Conservation (phyloP, 2,797 vertebrate species). For the Atherinosoma microstoma region DNA sequence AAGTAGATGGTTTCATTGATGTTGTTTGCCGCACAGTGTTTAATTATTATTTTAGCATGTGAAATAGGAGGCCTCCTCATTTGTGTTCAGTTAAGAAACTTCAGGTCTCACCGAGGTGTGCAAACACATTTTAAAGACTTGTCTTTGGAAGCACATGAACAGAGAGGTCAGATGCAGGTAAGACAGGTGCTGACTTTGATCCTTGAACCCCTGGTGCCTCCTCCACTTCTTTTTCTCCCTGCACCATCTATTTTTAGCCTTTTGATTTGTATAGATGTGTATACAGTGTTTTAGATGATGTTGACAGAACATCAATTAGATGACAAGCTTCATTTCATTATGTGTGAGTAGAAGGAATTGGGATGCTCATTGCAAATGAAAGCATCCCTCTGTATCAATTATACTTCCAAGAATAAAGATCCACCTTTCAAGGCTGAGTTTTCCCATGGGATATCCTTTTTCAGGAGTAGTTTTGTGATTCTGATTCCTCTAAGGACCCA, state of each 20-base stretch:
- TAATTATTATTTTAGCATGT: slow-evolving; percentile 48
- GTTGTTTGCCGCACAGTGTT: slow-evolving; percentile 11
- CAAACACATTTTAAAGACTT: slow-evolving; percentile 38
- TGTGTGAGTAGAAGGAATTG: slow-evolving; percentile 5
- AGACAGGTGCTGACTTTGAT: slow-evolving; percentile 59
- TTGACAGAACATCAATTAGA: slow-evolving; percentile 49
- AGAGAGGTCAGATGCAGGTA: slow-evolving; percentile 44
- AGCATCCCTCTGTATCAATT: slow-evolving; percentile 22
- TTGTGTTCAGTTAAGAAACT: slow-evolving; percentile 38
- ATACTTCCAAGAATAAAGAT: slow-evolving; percentile 33
- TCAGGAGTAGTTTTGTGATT: slow-evolving; percentile 25
- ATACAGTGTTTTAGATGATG: slow-evolving; percentile 3
- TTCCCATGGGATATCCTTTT: slow-evolving; percentile 28
- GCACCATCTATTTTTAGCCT: slow-evolving; percentile 60
- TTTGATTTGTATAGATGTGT: slow-evolving; percentile 53
- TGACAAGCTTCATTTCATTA: slow-evolving; percentile 41
- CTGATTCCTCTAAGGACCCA: slow-evolving; percentile 20
- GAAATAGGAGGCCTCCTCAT: slow-evolving; percentile 15
- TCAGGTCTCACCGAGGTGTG: slow-evolving; percentile 29
- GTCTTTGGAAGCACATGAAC: slow-evolving; percentile 48
- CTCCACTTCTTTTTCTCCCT: slow-evolving; percentile 62
- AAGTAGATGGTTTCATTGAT: slow-evolving; percentile 28
- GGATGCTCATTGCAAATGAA: neutral
- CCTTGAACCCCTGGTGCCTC: slow-evolving; percentile 58
- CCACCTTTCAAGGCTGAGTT: slow-evolving; percentile 22